phyloP scores from a whole-genome alignment of 1,140 invertebrate species.

The Aphaenogaster ashmeadi region DNA sequence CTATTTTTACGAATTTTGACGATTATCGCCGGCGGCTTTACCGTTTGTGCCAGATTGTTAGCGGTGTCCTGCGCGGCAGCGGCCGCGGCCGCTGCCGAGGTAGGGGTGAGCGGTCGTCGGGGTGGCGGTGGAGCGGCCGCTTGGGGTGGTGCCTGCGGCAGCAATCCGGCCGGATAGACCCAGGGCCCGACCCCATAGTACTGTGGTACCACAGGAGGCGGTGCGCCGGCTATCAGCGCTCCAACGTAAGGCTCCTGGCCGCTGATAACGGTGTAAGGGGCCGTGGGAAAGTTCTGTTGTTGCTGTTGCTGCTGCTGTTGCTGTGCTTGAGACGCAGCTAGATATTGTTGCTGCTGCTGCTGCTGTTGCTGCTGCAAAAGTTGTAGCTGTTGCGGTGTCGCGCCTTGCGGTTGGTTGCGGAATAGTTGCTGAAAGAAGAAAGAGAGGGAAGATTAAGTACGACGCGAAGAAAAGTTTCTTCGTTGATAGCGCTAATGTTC shows the following conservation, averaged over 20 bases:
- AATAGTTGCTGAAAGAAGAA: conserved; percentile 93
- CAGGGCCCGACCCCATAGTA: conserved; percentile 94
- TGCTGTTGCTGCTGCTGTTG: conserved; percentile 92
- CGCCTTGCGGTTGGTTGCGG: conserved; percentile 92
- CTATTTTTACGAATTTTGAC: not conserved
- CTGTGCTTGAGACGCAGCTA: conserved; percentile 90
- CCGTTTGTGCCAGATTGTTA: conserved; percentile 89
- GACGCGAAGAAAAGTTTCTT: not conserved
- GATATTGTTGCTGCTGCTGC: conserved; percentile 88
- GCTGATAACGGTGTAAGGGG: conserved; percentile 96
- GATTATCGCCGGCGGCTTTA: conserved; percentile 65
- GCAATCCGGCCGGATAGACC: conserved; percentile 93
- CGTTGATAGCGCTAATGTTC: not conserved
- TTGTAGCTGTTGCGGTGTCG: conserved; percentile 87
- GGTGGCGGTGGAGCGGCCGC: conserved; percentile 89
- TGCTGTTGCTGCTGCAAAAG: conserved; percentile 88
- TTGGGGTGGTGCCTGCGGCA: conserved; percentile 90
- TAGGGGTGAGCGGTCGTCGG: conserved; percentile 91
- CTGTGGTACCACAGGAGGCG: conserved; percentile 90
- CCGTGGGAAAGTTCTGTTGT: conserved; percentile 91
- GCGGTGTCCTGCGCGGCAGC: conserved; percentile 86
- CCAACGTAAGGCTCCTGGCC: conserved; percentile 91
- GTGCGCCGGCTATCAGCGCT: conserved; percentile 90
- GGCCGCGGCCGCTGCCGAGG: conserved; percentile 90
- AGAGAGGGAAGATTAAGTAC: not conserved